Conservation (phyloP, 2,888 invertebrate genomes). For the Azorinus chamasolen region DNA sequence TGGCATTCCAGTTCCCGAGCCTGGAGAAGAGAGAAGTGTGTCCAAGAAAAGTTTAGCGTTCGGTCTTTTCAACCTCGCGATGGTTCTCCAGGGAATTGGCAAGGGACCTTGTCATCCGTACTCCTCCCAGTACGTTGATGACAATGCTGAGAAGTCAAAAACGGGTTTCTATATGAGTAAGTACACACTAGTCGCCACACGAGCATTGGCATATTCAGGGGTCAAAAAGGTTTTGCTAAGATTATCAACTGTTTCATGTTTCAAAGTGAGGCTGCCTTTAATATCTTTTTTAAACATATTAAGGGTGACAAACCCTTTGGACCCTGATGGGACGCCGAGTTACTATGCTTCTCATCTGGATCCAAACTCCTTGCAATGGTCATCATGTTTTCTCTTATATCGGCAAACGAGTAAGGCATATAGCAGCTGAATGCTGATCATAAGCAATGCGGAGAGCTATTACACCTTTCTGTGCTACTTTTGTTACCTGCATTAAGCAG, state of each 20-base stretch:
- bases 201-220: no score
- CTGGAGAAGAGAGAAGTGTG: neutral
- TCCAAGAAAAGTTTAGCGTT: constrained; percentile 48
- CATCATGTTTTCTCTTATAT: no score
- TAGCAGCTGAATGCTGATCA: no score
- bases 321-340: neutral
- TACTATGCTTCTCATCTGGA: neutral
- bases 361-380: neutral
- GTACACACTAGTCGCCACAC: no score
- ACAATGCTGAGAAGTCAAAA: constrained; percentile 58
- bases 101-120: constrained; percentile 67
- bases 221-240: no score
- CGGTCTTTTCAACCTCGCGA: constrained; percentile 42
- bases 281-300: no score
- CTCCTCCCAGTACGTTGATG: constrained; percentile 62
- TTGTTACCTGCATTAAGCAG: no score
- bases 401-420: no score
- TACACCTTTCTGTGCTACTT: no score
- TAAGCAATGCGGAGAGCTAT: no score
- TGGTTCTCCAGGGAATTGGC: constrained; percentile 59
- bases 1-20: neutral
- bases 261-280: no score
- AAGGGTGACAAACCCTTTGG: neutral
- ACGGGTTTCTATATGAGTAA: constrained; percentile 68
- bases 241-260: no score